These are phyloP conservation scores for Peromyscus eremicus DNA, from an alignment of 2,797 vertebrate species.

Conservation along the genomic window DNA sequence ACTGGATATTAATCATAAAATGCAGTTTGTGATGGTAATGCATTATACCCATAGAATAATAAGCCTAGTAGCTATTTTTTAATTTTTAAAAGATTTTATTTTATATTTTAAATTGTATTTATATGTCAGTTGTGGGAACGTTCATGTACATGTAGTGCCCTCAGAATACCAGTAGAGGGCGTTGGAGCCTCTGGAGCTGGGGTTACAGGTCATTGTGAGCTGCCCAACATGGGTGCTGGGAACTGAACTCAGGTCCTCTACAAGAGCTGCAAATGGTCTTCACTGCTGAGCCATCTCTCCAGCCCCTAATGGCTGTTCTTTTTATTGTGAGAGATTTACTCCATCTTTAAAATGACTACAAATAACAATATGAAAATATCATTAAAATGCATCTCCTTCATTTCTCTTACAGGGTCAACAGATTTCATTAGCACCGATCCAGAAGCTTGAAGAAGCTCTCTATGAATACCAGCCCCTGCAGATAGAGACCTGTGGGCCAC, in stretches of 20 bases:
- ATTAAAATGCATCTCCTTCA: constrained; percentile 23
- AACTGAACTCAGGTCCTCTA: neutral
- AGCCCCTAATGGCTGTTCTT: constrained; percentile 4
- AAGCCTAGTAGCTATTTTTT: neutral
- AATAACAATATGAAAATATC: neutral
- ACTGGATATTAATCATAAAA: constrained; percentile 70
- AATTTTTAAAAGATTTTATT: neutral
- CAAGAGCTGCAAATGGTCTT: neutral
- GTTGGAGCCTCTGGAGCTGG: neutral
- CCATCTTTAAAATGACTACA: constrained; percentile 33
- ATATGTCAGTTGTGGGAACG: neutral
- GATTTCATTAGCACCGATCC: constrained; percentile 93
- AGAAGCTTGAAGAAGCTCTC: constrained; percentile 92
- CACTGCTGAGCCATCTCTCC: neutral
- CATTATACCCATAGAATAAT: neutral
- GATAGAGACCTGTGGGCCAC: constrained; percentile 93
- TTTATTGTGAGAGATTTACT: constrained; percentile 60
- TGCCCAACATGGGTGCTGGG: neutral
- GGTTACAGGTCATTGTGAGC: neutral
- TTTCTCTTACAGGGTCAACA: constrained; percentile 91
- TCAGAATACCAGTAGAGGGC: neutral
- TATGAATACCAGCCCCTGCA: constrained; percentile 94
- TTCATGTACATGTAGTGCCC: neutral
- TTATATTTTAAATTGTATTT: neutral
- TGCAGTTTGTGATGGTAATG: constrained; percentile 42